phyloP scores from a whole-genome alignment of 2,113 vertebrate species.

The Cariama cristata region DNA sequence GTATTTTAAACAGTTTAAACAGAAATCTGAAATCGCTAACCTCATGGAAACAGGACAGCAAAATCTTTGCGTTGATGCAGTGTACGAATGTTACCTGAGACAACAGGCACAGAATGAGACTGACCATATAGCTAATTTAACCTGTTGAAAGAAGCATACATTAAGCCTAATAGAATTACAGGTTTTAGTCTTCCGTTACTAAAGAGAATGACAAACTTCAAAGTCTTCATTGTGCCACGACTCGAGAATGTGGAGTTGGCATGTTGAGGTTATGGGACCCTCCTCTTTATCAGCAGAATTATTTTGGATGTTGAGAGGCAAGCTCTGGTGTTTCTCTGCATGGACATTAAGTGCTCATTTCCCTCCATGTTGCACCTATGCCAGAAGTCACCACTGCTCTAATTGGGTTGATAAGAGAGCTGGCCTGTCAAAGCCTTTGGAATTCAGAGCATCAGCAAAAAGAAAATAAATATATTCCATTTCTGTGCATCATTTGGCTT shows the following conservation, averaged over 20 bases:
- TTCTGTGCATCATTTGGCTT: background rate
- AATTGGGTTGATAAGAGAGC: background rate
- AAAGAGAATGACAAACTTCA: background rate
- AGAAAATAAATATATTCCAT: background rate
- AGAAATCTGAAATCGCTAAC: background rate
- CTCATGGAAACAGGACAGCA: background rate
- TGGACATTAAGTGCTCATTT: background rate
- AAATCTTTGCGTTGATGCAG: background rate
- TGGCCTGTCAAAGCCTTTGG: background rate
- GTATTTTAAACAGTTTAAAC: background rate
- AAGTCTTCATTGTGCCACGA: background rate
- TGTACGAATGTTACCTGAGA: background rate
- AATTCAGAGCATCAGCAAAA: background rate
- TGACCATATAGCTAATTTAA: background rate
- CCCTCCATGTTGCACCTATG: background rate
- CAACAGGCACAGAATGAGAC: background rate
- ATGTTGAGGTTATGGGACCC: background rate
- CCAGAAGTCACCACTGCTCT: background rate
- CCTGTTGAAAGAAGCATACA: background rate
- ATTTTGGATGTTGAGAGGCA: background rate
- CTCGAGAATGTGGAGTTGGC: background rate
- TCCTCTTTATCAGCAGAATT: background rate
- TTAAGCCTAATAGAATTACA: background rate
- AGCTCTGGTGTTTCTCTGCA: background rate
- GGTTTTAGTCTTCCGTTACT: background rate